Base-by-base conservation (phyloP, 2,113 vertebrate species). In the Tinamus guttatus region DNA sequence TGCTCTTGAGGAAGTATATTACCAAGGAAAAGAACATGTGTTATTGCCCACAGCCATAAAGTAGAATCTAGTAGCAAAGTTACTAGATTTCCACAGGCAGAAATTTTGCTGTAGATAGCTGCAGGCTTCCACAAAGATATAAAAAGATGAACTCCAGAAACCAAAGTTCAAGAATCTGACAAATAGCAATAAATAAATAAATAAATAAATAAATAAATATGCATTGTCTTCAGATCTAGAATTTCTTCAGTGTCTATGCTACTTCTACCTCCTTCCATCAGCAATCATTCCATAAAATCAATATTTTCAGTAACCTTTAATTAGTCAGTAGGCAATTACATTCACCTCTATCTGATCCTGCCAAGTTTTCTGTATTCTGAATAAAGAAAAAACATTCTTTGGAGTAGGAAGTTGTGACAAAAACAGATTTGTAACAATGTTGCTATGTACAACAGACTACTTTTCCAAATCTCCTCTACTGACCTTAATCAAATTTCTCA, bases 81-180 rank as follows among this genome's bases (percentile, higher is more conserved):
- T 65, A 25, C 6, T 5, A 10, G 51, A 59, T 76, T 70, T 70
- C 49, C 21, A 25, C 30, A 70, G 30, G 8, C 8, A 89, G 36
- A 62, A 0, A 2, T 59, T 73, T 77, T 75, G 9, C 2, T 30
- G 1, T 32, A 65, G 38, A 3, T 47, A 2, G 5, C 67, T 67
- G 4, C 13, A 75, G 11, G 8, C 36, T 24, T 73, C 60, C 52
- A n/a, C 11, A 56, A 10, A 9, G 9, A 36, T 36, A 47, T 47
- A 11, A 49, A 71, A 74, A 3, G 6, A 17, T 52, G 47, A 88
- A 6, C 1, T 56, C 73, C 56, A 52, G 20, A 90, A 81, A 81
- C 69, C 1, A 71, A 92, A 78, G 15, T n/a, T 41, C 4, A 85
- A 52, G 3, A 60, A 43, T 30, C 28, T 81, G 13, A 40, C 18